phyloP scores from a whole-genome alignment of 2,113 vertebrate species.

The Ceratotherium simum region DNA sequence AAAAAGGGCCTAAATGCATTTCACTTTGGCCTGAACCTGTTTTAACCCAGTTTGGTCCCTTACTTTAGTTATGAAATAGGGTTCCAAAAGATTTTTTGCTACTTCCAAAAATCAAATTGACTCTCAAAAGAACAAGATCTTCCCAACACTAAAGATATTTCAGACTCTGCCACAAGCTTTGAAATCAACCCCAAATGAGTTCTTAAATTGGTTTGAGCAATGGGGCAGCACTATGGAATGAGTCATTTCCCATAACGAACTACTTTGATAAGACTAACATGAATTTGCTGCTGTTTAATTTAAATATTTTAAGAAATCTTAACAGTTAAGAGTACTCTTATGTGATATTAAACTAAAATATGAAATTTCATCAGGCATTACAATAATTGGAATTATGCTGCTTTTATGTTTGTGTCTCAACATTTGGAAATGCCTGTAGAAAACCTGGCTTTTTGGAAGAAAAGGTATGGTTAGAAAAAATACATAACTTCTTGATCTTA shows the following conservation, averaged over 20 bases:
- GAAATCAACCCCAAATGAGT: constrained; percentile 27
- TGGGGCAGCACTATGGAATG: background rate
- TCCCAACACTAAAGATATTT: constrained; percentile 28
- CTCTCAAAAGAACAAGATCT: constrained; percentile 26
- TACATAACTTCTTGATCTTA: background rate
- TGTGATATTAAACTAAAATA: constrained; percentile 47
- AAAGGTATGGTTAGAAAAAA: background rate
- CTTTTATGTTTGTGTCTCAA: constrained; percentile 51
- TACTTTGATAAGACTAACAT: background rate
- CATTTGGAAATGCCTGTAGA: constrained; percentile 28
- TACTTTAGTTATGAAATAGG: constrained; percentile 13
- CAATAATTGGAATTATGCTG: background rate
- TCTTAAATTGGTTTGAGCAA: constrained; percentile 35
- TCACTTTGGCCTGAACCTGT: background rate
- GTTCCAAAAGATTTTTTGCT: background rate
- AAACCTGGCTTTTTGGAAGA: background rate
- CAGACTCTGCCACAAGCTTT: constrained; percentile 26
- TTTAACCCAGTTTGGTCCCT: background rate
- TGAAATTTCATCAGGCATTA: background rate
- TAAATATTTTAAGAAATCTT: constrained; percentile 46
- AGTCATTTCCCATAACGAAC: constrained; percentile 29
- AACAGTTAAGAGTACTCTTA: background rate
- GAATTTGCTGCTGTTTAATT: background rate
- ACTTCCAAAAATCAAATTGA: constrained; percentile 46
- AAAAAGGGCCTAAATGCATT: background rate